Base-by-base conservation (phyloP, 2,113 vertebrate species). In the Cromileptes altivelis region DNA sequence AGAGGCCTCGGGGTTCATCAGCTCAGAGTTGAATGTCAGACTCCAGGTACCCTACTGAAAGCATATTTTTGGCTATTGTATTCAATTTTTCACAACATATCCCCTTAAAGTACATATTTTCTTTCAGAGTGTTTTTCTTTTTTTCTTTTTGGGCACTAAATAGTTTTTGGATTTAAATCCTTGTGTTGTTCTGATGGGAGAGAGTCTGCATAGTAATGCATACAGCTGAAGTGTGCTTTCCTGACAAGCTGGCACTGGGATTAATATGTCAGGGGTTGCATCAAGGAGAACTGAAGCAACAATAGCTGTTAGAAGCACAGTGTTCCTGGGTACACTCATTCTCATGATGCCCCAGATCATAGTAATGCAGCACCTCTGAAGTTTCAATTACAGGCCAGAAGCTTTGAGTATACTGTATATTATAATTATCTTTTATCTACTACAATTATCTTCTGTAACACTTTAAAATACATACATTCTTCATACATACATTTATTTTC, bases 231-330 rank as follows among this genome's bases (percentile, higher is more conserved):
- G 74, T 45, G 5, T 70, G 70, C 30, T 42, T 15, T 70, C 13
- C 47, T 75, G 70, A 70, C 55, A 19, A 21, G 37, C 27, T 52
- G 53, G 25, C 25, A 45, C 37, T 62, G 21, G 23, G 55, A 79
- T 62, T 78, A 70, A 79, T 60, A 40, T 79, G 75, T 80, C 65
- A 63, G 40, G 27, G 19, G 27, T 27, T 61, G 65, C 70, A 73
- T 23, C 18, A 9, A 3, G 55, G 33, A 71, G 64, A 78, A 62
- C 47, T 69, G 27, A 42, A 56, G 27, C 55, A 78, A 61, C 82
- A 84, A 85, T 81, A 74, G 53, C 64, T 65, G 25, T 71, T 62
- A 2, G 42, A 71, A 42, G 49, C 70, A 30, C 15, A 1, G 33
- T 25, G 68, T 33, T 74, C 23, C 33, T 65, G 81, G 57, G 14